Base-by-base conservation (phyloP, 2,113 vertebrate genomes). In the Paradoxurus hermaphroditus region DNA sequence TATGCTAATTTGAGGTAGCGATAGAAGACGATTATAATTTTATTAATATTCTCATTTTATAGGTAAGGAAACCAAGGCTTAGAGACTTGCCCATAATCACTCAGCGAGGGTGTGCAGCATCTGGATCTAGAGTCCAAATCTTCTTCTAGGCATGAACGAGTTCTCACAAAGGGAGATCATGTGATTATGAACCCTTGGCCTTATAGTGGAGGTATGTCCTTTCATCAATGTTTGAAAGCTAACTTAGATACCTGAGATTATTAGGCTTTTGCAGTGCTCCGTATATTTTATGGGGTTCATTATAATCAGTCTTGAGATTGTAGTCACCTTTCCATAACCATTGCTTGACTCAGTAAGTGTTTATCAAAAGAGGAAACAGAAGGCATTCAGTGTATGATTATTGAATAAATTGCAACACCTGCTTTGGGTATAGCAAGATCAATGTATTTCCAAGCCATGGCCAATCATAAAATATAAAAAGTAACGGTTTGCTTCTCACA, bases 31-130 rank as follows among this genome's bases (percentile, higher is more conserved):
- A 44, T 73, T 56, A 44, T 73, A 65, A 44, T 81, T 95, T 82
- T 86, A 73, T 93, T 72, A 73, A 44, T 93, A 77, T 56, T 88
- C 29, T 88, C 56, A 73, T 36, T 87, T 97, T 90, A 46, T n/a
- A 59, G 83, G 13, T 82, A 78, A 87, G 68, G 56, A 65, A 25
- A 70, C 65, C 36, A 27, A 94, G 39, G 18, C 46, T 68, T 68
- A 21, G 56, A 73, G 51, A 67, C 10, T n/a, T 88, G 21, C 21
- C 18, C 21, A 9, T 5, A 29, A 49, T 79, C n/a, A 59, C 44
- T 86, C 62, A 67, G 36, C 77, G 41, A 53, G 13, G 7, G 2
- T 44, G 10, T 44, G 15, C 7, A 39, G 5, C 29, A 9, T n/a
- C 51, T 44, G 85, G 62, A 12, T 34, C 3, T 63, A 27, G 15